Evolutionary conservation across 2,888 invertebrate genomes (phyloP), one percentile per base, ranked within the genome.

Genomic region (Thalpophila matura): DNA sequence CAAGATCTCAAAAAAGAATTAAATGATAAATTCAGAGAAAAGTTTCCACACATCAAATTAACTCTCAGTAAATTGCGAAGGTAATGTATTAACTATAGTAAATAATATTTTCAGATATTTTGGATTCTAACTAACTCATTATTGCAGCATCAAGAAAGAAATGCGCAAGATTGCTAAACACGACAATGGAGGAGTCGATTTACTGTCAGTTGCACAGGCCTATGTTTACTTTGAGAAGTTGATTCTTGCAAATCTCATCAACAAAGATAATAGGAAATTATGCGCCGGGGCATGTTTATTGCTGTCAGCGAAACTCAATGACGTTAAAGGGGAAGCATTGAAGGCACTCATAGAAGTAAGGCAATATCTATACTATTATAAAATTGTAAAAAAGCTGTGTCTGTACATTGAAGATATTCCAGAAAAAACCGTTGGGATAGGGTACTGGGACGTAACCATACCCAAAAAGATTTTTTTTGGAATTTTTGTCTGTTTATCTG

Each of bases 201-300:
- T 99, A 63, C 95, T 99, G 66, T 98, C 98, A 0, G 98, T 99
- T 16, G 99, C 99, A 16, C 99, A 99, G 89, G 98, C 99, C 0
- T 99, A 99, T 87, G 99, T 99, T n/a, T 99, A 99, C 93, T 99
- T 99, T 91, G 99, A 99, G 90, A 99, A 99, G 89, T 95, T 99
- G 55, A 99, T 99, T 79, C 95, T 99, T 50, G 97, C 98, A 75
- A 97, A 98, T 86, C 95, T 99, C 64, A 98, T 99, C 50, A 99
- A 98, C 85, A 99, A 99, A 91, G 97, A 97, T 86, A 99, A 99
- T 88, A 96, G 99, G 43, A 99, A 99, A 92, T 95, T 99, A 61
- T 99, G 99, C 88, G 99, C 99, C 14, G 99, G 99, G 37, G 99
- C 99, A 12, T 99, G 99, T 89, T 95, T 99, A 56, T 93, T 99